Evolutionary conservation across 2,888 invertebrate genomes (phyloP), one percentile per base, ranked within the genome.

Genomic region (Dysmachus trigonus): DNA sequence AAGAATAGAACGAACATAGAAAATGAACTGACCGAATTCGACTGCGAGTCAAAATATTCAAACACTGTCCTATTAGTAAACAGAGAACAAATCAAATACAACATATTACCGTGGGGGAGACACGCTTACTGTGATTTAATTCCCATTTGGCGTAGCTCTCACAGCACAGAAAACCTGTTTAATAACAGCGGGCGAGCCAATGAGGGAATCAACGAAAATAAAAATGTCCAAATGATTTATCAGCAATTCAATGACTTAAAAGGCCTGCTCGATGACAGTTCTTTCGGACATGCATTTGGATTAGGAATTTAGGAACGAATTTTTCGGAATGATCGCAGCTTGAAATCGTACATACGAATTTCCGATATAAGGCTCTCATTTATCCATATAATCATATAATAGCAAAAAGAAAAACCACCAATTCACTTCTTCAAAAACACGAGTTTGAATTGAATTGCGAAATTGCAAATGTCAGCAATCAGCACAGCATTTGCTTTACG

Each of bases 1-100:
- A 90, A 91, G 88, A 92, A 92, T 88, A 91, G 89, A 5, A 92
- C 89, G 88, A 92, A 92, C 91, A 92, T 91, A 85, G 90, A 91
- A 86, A 91, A 91, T 15, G 91, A 90, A 15, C 89, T 87, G 62
- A 90, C 90, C 6, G 90, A 90, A 22, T 35, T 38, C 13, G 82
- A 77, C 53, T 81, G 86, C 13, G 83, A 47, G 88, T 92, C 92
- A 87, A 90, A 89, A 86, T 90, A 89, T 88, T 92, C 91, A 86
- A 89, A 89, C 86, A 87, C 86, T 81, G 88, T 88, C 62, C 88
- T 86, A 86, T 88, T 88, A 86, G 87, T 88, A 87, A 89, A 87
- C 87, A 88, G 73, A 47, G 88, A 88, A 85, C 87, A 86, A 62
- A 88, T 85, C 22, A 88, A 87, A 87, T 87, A 86, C 22, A 88